Base-by-base conservation (phyloP, 2,113 vertebrate species). In the Piaya cayana region DNA sequence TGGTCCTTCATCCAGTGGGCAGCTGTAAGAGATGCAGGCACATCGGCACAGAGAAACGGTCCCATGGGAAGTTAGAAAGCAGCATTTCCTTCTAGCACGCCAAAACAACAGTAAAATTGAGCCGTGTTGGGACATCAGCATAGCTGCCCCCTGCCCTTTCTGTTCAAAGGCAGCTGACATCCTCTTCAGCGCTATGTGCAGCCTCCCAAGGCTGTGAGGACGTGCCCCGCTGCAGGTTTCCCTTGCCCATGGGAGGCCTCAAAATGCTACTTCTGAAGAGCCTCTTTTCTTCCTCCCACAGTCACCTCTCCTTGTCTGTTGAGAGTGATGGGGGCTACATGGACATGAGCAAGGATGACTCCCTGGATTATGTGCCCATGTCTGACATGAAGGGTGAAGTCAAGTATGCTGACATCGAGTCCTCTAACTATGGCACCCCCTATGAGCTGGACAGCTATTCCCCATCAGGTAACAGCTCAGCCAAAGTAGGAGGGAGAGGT, bases 341-440 rank as follows among this genome's bases (percentile, higher is more conserved):
- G 99, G 99, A 99, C 97, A 99, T 99, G 99, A 99, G 98, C 89
- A 99, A 99, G 97, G 99, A 99, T 0, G 99, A 99, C 74, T 98
- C 98, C 8, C 94, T 98, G 62, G 95, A 99, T 96, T 99, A 99
- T 3, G 98, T 99, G 59, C 98, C 99, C 80, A 99, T 99, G 99
- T 98, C 99, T 32, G 98, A 99, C 97, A 98, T 99, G 96, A 98
- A 97, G 72, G 98, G 98, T 88, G 97, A 98, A 91, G 97, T 99
- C 95, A 99, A 99, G 93, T 99, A 99, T 0, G 99, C 99, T 25
- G 99, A 99, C 96, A 99, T 99, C 1, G 99, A 99, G 63, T 97
- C 99, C 2, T 99, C 99, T 62, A 98, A 98, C 23, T 99, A 99
- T 4, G 98, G 98, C 91, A 98, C 98, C 8, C 98, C 99, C 0